Conservation (phyloP, 2,113 vertebrate genomes). For the Fulica atra region DNA sequence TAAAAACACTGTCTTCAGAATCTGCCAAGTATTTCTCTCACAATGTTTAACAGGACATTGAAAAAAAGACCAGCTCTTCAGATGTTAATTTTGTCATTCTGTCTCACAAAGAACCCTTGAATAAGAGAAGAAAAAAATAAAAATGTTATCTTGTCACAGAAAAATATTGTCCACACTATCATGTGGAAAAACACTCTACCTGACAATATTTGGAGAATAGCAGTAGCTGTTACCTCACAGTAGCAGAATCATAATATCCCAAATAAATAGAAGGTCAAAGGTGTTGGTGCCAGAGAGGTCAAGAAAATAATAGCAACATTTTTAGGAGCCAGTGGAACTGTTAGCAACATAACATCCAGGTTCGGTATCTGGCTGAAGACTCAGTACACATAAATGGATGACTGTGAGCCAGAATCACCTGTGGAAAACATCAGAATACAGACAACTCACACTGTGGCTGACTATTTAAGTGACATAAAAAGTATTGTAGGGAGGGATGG, state of each 20-base stretch:
- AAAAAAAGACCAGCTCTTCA: not conserved
- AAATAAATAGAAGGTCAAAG: slow-evolving; percentile 17
- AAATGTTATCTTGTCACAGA: not conserved
- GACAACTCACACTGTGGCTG: not conserved
- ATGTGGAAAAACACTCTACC: not conserved
- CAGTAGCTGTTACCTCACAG: not conserved
- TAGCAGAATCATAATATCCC: not conserved
- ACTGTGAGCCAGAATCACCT: not conserved
- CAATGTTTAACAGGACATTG: not conserved
- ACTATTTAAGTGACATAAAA: not conserved
- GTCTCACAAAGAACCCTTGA: not conserved
- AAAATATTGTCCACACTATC: not conserved
- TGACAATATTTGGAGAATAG: not conserved
- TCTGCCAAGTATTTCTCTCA: not conserved
- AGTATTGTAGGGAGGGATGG: not conserved
- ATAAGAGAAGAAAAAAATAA: not conserved
- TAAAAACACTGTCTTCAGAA: not conserved
- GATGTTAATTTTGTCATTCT: not conserved
- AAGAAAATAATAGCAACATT: not conserved
- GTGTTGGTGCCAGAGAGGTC: not conserved
- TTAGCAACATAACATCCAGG: not conserved
- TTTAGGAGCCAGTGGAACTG: not conserved
- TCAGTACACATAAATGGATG: not conserved
- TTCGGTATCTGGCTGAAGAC: not conserved
- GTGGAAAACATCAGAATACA: not conserved